A percentile compares a stretch with the other conserved stretches of the same genome.
Evolutionary conservation across 2,888 invertebrate genomes (phyloP).

Genomic region (Luffia ferchaultella): DNA sequence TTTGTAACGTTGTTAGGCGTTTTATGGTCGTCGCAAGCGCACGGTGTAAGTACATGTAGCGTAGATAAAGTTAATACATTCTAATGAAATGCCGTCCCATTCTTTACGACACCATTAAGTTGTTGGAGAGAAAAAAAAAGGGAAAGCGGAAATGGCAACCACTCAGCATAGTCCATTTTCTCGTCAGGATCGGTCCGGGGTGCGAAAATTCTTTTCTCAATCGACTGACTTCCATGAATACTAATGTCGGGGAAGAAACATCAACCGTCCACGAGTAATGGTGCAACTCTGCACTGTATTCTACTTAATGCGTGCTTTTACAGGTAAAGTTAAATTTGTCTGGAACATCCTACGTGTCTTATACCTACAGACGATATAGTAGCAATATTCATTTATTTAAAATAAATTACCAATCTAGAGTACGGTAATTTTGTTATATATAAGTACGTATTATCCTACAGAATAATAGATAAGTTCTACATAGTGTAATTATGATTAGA

Average conservation of each 20-base stretch:
- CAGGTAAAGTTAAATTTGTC: background rate
- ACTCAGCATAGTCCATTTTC: constrained; percentile 40
- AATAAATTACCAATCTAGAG: too few relatives aligned
- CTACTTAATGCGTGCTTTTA: background rate
- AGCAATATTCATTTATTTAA: constrained; percentile 10
- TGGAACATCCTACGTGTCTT: background rate
- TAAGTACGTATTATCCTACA: too few relatives aligned
- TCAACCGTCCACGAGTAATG: constrained; percentile 35
- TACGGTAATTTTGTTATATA: too few relatives aligned
- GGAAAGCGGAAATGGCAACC: constrained; percentile 50
- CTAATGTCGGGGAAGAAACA: constrained; percentile 47
- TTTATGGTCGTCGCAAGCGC: too few relatives aligned
- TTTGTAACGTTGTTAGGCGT: too few relatives aligned
- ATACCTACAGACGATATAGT: too few relatives aligned
- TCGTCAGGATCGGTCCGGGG: constrained; percentile 47
- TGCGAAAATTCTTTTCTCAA: constrained; percentile 58
- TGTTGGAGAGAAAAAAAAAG: constrained; percentile 47
- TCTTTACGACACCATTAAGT: constrained; percentile 57
- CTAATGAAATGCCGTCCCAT: constrained; percentile 49
- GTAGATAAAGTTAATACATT: constrained; percentile 39
- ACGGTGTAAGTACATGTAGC: background rate
- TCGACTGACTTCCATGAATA: constrained; percentile 62
- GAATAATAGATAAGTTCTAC: too few relatives aligned
- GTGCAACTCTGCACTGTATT: constrained; percentile 7
- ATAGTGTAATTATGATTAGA: too few relatives aligned